Evolutionary conservation across 1,140 invertebrate species (phyloP), one percentile per base, ranked within the genome.

Genomic region (Kradibia gibbosae): DNA sequence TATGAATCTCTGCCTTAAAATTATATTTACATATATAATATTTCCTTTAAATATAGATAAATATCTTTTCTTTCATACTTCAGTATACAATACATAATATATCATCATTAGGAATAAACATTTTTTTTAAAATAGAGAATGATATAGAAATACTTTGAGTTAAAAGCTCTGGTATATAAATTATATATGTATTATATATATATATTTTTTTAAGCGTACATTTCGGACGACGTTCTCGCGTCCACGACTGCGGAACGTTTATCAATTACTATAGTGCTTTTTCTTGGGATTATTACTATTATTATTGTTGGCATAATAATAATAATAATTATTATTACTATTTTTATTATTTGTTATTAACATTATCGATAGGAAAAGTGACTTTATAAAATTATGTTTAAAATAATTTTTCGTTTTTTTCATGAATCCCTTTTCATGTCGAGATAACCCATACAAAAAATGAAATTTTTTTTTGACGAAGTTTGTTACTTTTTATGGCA

Each of bases 261-360:
- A 42, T 78, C 50, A 50, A 72, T 67, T 74, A 65, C 57, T 83
- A 75, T 74, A 72, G 48, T 57, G 36, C 70, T 75, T 73, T 62
- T 50, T 67, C 55, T 25, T 72, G 28, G 39, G 71, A 55, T 74
- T 67, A 60, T 39, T 57, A 50, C 22, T 78, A 48, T 79, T 74
- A 74, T 65, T 74, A 20, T 81, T 76, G 2, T 45, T 80, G 11
- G 31, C 57, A 17, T 70, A n/a, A n/a, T n/a, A n/a, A n/a, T n/a
- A n/a, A 48, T 78, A 62, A 31, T 74, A 31, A 20, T 67, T 53
- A 36, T 73, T 76, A 78, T 71, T 57, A 73, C 70, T 65, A 71
- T 62, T 81, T 11, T 75, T 22, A n/a, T 80, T 74, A 55, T 90
- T 90, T 94, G 95, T 91, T 94, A 48, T 73, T 73, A 60, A n/a